These are phyloP conservation scores for Taenioides sp. DNA, from an alignment of 2,797 vertebrate species.

Conservation along the genomic window DNA sequence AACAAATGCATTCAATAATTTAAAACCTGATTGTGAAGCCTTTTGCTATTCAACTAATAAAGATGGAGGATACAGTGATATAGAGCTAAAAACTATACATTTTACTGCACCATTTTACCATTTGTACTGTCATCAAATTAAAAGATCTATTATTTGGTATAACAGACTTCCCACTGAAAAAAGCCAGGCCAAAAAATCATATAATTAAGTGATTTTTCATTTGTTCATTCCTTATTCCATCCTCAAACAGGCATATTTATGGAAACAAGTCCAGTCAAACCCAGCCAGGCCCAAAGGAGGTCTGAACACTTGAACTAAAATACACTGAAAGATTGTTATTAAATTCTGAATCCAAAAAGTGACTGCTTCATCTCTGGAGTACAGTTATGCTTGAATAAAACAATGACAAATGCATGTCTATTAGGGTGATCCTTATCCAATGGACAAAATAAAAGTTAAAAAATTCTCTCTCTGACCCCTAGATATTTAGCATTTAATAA, in stretches of 20 bases:
- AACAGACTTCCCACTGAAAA: not conserved
- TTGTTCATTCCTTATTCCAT: not conserved
- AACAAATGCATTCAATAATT: no score
- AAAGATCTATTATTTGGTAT: not conserved
- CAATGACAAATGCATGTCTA: not conserved
- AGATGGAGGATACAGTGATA: no score
- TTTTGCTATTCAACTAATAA: no score
- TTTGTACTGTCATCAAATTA: not conserved
- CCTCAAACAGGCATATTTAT: not conserved
- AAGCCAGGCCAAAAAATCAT: not conserved
- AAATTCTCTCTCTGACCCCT: no score
- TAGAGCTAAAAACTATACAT: no score
- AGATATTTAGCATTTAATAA: no score
- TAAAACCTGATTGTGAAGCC: no score
- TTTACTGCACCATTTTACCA: no score
- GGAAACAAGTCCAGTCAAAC: not conserved
- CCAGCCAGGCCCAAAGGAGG: not conserved
- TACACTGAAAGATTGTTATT: constrained; percentile 6
- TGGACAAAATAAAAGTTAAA: no score
- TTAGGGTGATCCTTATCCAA: no score
- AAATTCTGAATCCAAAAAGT: constrained; percentile 2
- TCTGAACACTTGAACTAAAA: not conserved
- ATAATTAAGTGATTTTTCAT: not conserved
- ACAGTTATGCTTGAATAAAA: not conserved
- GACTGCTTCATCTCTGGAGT: not conserved